A percentile compares a stretch with the other conserved stretches of the same genome.
These are phyloP conservation scores for Menidia beryllina DNA, from an alignment of 2,113 vertebrate genomes.

Conservation along the genomic window DNA sequence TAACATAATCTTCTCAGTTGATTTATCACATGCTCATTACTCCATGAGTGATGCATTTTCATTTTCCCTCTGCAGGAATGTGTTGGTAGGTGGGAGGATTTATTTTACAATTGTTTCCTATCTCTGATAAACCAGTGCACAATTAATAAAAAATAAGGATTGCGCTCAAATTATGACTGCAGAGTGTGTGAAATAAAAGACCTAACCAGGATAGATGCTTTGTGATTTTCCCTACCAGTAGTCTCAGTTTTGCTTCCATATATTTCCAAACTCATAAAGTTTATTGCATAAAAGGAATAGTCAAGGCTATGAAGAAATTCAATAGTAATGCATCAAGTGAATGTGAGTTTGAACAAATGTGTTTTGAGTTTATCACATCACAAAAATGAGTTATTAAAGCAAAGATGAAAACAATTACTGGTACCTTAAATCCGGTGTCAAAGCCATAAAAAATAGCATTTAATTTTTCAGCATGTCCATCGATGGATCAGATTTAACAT, in stretches of 20 bases:
- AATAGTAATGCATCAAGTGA: background rate
- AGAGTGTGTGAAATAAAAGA: background rate
- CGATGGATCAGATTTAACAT: no score
- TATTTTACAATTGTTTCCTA: conserved; percentile 35
- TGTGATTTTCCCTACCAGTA: background rate
- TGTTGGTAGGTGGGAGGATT: conserved; percentile 33
- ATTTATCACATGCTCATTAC: conserved; percentile 36
- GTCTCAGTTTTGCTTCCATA: background rate
- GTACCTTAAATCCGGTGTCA: no score
- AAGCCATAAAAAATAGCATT: no score
- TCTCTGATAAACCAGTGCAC: conserved; percentile 29
- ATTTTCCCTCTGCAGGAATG: conserved; percentile 38
- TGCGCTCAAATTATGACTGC: conserved; percentile 13
- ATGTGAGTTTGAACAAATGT: no score
- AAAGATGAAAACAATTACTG: no score
- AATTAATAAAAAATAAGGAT: conserved; percentile 35
- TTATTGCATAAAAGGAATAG: background rate
- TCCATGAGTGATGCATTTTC: conserved; percentile 39
- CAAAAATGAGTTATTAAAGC: no score
- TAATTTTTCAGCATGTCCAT: no score
- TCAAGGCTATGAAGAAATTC: background rate
- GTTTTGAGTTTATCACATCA: no score
- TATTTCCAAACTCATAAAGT: background rate
- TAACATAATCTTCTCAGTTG: conserved; percentile 42
- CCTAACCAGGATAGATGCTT: background rate